Base-by-base conservation (phyloP, 2,888 invertebrate genomes). In the Antheraea yamamai region DNA sequence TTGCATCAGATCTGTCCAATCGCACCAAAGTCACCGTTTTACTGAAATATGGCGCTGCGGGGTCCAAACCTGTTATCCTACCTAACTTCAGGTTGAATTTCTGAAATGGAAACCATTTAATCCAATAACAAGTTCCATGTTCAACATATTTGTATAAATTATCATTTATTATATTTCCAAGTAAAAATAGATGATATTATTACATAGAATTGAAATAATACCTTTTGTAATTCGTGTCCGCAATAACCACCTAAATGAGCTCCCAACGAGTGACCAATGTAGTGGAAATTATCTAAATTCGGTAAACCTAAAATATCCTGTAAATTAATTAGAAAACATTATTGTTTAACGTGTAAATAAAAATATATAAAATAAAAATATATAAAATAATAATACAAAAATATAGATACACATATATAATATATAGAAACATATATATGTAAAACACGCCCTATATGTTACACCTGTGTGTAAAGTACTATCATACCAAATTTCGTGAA, bases 21-120 rank as follows among this genome's bases (percentile, higher is more conserved):
- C 98, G 96, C 0, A 99, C 98, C 76, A 97, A 95, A 0, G 97
- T 96, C 64, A 97, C 96, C 0, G 98, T 97, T 83, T 97, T 96
- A 77, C 97, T 96, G 92, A 98, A 99, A 87, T 98, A 97, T 0
- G 99, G 99, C 78, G 98, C 98, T 0, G 99, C 99, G 0, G 99
- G 98, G 92, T 99, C 99, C 82, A 99, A 87, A 0, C 98, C 98
- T 0, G 97, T 97, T 74, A 98, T 98, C 74, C 98, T 95, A 8
- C 97, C 98, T 14, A 98, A 84, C 80, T 95, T 97, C 51, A 97
- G 87, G 71, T 96, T 96, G 84, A 96, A 97, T 85, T 95, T 96
- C 95, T 96, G 87, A 52, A 94, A 92, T 4, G 72, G 77, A 76
- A 73, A 66, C 12, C 26, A 64, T 26, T 26, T 7, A 16, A 26